Evolutionary conservation across 2,113 vertebrate species (phyloP).

Genomic region (Salvator merianae): DNA sequence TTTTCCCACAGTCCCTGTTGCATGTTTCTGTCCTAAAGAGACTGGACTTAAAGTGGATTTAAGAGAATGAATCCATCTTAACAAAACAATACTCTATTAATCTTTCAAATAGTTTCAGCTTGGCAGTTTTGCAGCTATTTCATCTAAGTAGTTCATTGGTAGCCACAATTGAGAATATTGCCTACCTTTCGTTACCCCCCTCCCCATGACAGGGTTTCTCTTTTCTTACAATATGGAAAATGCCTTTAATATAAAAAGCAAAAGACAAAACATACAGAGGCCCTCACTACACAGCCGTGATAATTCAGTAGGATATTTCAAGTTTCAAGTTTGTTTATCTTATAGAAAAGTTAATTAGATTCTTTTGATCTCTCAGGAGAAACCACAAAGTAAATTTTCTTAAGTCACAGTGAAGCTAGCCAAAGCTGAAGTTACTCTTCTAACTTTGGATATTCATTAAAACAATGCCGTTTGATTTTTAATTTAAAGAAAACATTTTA

Average conservation of each 20-base stretch:
- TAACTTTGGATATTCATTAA: conserved; percentile 77
- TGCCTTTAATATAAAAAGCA: background rate
- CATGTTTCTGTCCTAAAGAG: conserved; percentile 27
- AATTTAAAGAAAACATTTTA: conserved; percentile 79
- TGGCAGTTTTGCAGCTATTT: conserved; percentile 58
- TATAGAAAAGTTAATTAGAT: conserved; percentile 80
- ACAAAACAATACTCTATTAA: conserved; percentile 66
- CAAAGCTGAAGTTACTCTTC: conserved; percentile 47
- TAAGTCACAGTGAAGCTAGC: conserved; percentile 65
- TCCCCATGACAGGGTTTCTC: rapidly evolving
- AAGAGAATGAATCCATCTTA: conserved; percentile 51
- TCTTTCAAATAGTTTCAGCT: conserved; percentile 51
- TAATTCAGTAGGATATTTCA: conserved; percentile 70
- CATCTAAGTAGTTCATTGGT: conserved; percentile 62
- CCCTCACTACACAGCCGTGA: conserved; percentile 6
- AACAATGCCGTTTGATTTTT: conserved; percentile 75
- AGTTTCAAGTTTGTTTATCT: conserved; percentile 76
- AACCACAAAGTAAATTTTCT: conserved; percentile 81
- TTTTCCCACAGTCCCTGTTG: conserved; percentile 60
- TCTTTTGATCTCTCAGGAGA: conserved; percentile 77
- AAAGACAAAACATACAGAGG: conserved; percentile 61
- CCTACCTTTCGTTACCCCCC: background rate
- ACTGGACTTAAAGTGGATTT: conserved; percentile 56
- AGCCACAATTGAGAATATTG: background rate
- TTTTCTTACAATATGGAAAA: rapidly evolving